Evolutionary conservation across 2,797 vertebrate genomes (phyloP).

Genomic region (Pseudopleuronectes americanus): DNA sequence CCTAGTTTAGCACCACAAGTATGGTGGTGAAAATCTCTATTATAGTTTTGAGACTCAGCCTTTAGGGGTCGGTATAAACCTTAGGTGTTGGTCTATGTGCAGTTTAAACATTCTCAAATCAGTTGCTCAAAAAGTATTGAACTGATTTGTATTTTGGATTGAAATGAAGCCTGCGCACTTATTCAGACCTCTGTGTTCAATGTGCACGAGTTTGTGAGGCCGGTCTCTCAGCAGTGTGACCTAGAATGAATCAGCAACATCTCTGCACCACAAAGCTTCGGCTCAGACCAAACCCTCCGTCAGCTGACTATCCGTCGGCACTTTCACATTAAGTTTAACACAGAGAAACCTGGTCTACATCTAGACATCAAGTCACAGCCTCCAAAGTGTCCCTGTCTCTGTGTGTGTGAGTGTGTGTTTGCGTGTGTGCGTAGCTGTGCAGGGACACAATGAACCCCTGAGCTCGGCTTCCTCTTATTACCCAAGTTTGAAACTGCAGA

Average conservation of each 20-base stretch:
- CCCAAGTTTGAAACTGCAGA: conserved; percentile 33
- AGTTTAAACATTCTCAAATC: background rate
- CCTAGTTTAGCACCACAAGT: background rate
- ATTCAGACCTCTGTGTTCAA: background rate
- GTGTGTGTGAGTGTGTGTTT: conserved; percentile 15
- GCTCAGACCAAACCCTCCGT: conserved; percentile 25
- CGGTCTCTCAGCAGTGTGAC: conserved; percentile 49
- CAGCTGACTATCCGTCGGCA: conserved; percentile 55
- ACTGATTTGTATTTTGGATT: background rate
- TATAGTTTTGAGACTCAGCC: background rate
- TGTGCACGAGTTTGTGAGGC: background rate
- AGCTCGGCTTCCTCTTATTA: conserved; percentile 36
- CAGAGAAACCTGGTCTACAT: conserved; percentile 33
- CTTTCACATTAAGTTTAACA: conserved; percentile 45
- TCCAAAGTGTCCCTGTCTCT: conserved; percentile 17
- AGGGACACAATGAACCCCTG: conserved; percentile 30
- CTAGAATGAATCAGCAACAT: conserved; percentile 21
- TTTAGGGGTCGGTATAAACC: background rate
- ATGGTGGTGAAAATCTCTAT: background rate
- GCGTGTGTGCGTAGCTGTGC: background rate
- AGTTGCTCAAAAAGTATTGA: background rate
- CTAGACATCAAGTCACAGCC: conserved; percentile 35
- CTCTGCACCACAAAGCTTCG: conserved; percentile 48
- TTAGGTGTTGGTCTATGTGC: background rate
- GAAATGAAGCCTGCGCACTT: too few relatives aligned